A percentile compares a stretch with the other conserved stretches of the same genome.
These are phyloP conservation scores for Aphrocallistes beatrix DNA, from an alignment of 37 sponge, comb jelly and placozoan species.

Conservation along the genomic window DNA sequence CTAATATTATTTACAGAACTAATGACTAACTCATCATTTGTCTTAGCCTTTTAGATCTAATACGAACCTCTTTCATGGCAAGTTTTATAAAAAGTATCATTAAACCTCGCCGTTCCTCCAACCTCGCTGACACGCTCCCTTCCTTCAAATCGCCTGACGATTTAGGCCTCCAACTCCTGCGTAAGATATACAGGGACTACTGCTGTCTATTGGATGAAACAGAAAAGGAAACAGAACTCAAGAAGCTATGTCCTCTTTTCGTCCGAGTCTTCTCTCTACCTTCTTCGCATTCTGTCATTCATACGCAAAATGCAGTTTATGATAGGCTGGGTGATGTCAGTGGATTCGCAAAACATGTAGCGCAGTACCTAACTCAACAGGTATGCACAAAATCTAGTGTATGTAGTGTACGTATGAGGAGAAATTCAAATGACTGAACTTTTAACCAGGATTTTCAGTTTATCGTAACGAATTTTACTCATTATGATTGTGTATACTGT, in stretches of 20 bases:
- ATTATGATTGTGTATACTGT: no score
- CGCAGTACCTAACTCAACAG: constrained; percentile 8
- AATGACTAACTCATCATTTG: no score
- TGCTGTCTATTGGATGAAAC: not conserved
- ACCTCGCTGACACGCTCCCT: not conserved
- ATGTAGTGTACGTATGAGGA: no score
- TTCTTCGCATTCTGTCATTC: not conserved
- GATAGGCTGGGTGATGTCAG: constrained; percentile 1
- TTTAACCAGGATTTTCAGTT: no score
- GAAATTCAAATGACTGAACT: no score
- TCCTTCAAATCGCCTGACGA: not conserved
- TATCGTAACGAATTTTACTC: no score
- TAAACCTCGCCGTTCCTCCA: not conserved
- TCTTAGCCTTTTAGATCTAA: no score
- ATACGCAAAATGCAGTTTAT: not conserved
- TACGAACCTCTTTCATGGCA: no score
- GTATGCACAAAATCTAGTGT: not conserved
- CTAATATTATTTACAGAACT: no score
- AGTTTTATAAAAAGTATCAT: not conserved
- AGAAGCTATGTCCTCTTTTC: not conserved
- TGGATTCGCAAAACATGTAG: not conserved
- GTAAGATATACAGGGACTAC: not conserved
- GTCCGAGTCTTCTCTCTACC: not conserved
- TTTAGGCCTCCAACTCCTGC: not conserved
- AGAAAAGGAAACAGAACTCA: not conserved